These are phyloP conservation scores for Oncorhynchus nerka DNA, from an alignment of 2,113 vertebrate genomes.

Conservation along the genomic window DNA sequence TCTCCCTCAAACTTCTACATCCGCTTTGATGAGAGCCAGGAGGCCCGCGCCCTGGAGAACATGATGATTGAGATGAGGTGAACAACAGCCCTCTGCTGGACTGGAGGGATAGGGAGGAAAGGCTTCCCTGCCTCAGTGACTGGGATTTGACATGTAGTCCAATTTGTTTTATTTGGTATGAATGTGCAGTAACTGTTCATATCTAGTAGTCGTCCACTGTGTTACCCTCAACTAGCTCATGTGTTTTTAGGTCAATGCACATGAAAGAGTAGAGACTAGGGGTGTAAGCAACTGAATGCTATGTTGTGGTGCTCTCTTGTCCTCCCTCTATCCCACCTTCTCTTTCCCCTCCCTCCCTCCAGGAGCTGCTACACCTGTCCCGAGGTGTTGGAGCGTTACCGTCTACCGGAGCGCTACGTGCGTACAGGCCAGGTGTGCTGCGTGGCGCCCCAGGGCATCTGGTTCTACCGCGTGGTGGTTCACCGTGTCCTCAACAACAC, in stretches of 20 bases:
- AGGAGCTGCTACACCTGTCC: conserved; percentile 85
- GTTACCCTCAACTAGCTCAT: too few relatives aligned
- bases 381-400: conserved; percentile 70
- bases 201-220: too few relatives aligned
- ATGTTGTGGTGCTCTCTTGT: too few relatives aligned
- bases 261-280: too few relatives aligned
- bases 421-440: conserved; percentile 86
- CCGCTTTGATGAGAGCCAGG: conserved; percentile 71
- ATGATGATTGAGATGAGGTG: conserved; percentile 96
- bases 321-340: neutral
- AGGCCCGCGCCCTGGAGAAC: conserved; percentile 76
- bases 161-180: too few relatives aligned
- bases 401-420: conserved; percentile 56
- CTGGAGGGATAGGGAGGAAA: neutral
- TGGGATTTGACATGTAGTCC: too few relatives aligned
- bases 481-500: conserved; percentile 75
- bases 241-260: too few relatives aligned
- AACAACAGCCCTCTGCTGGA: neutral
- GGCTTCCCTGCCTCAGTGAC: too few relatives aligned
- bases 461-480: conserved; percentile 91
- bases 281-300: too few relatives aligned
- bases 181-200: too few relatives aligned
- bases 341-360: conserved; percentile 7
- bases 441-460: conserved; percentile 71
- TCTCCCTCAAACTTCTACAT: conserved; percentile 88